phyloP scores from a whole-genome alignment of 2,888 invertebrate species.

The Eristalis intricaria region DNA sequence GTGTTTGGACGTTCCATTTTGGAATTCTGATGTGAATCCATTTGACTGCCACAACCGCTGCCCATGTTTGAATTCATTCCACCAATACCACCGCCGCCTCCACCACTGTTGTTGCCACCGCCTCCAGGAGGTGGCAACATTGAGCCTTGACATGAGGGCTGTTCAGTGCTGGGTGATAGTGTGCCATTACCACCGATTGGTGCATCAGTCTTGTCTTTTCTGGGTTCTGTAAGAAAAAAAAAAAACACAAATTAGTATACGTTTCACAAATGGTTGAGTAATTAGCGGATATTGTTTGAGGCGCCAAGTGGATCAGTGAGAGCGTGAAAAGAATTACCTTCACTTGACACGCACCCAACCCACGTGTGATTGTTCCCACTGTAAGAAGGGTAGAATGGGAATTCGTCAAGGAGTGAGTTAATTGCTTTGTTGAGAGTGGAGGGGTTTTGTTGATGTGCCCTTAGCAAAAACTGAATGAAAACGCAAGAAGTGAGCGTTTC shows the following conservation, averaged over 20 bases:
- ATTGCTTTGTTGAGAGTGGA: conserved; percentile 11
- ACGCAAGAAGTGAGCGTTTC: background rate
- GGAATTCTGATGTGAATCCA: conserved; percentile 80
- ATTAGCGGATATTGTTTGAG: conserved; percentile 28
- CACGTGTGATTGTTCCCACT: background rate
- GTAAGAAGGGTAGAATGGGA: background rate
- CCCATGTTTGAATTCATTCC: conserved; percentile 67
- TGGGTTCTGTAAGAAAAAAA: conserved; percentile 88
- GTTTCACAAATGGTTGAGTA: background rate
- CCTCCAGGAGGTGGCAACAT: conserved; percentile 82
- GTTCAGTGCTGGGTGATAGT: conserved; percentile 84
- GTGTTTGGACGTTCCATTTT: conserved; percentile 91
- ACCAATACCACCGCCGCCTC: conserved; percentile 75
- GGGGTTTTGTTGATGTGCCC: background rate
- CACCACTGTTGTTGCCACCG: conserved; percentile 77
- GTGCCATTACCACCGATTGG: conserved; percentile 83
- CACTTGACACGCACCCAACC: background rate
- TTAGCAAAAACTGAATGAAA: background rate
- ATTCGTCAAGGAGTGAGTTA: background rate
- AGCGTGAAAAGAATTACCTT: conserved; percentile 15
- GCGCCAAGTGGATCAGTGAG: conserved; percentile 9
- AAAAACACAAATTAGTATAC: background rate
- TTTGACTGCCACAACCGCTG: conserved; percentile 75
- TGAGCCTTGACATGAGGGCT: conserved; percentile 80
- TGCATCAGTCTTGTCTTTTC: conserved; percentile 94